phyloP scores from a whole-genome alignment of 2,888 invertebrate genomes.

The Macrophya alboannulata region DNA sequence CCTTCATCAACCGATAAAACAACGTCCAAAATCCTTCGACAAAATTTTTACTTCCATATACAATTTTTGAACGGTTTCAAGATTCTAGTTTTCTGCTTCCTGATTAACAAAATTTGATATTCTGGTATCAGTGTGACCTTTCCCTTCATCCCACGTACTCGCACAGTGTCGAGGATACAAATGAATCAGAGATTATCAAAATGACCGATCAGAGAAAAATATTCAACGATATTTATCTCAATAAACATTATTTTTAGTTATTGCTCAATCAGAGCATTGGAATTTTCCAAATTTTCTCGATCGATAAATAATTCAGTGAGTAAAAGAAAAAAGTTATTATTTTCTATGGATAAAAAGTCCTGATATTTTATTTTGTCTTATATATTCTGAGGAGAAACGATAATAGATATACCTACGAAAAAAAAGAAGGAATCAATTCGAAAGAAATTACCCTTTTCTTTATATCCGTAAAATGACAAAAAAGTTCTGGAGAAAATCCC shows the following conservation, averaged over 20 bases:
- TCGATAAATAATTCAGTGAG: neutral
- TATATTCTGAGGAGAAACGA: neutral
- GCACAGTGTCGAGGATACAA: neutral
- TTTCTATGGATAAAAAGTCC: neutral
- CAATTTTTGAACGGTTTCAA: neutral
- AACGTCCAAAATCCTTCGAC: too few relatives aligned
- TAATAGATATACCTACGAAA: neutral
- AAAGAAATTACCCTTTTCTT: neutral
- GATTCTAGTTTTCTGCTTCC: neutral
- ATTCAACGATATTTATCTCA: neutral
- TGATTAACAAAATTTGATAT: neutral
- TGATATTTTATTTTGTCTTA: neutral
- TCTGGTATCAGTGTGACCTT: neutral
- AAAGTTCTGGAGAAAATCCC: constrained; percentile 15
- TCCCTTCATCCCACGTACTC: neutral
- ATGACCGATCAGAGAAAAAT: too few relatives aligned
- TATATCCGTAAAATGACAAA: neutral
- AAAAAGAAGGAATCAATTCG: constrained; percentile 5
- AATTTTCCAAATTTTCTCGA: neutral
- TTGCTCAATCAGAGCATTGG: neutral
- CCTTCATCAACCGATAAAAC: neutral
- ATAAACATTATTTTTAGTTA: neutral
- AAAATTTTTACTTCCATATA: neutral
- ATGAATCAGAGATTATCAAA: neutral
- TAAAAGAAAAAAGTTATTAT: neutral